Evolutionary conservation across 2,888 invertebrate species (phyloP), one percentile per base, ranked within the genome.

Genomic region (Didymodactylos carnosus): DNA sequence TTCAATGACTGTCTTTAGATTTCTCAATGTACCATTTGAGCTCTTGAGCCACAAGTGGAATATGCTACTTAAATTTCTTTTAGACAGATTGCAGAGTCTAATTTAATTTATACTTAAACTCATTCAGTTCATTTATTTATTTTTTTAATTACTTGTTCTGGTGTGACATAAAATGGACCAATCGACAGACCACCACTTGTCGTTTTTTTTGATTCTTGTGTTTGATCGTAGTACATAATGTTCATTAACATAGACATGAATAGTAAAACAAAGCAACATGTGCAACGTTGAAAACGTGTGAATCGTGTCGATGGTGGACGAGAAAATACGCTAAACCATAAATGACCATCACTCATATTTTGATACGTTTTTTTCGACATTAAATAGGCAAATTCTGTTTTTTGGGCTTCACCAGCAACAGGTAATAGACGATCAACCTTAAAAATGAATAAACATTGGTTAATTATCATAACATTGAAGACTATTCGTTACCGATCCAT

Each of bases 261-360:
- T 25, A 86, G 80, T 75, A 86, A 79, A 49, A 84, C 81, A 71
- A 86, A 80, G 76, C 85, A 85, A 76, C 84, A 84, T 23, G 84
- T 83, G 10, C 85, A 82, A 13, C 86, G 80, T 78, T 85, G 84
- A 14, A 80, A 75, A 77, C 79, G 39, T 1, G 85, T 84, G 78
- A 85, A 86, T 27, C 85, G 80, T 71, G 83, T 84, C 70, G 82
- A 79, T 0, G 84, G 83, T 6, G 86, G 85, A 29, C 86, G 79
- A 43, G 83, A 81, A 75, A 86, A 82, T 10, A 86, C 83, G 1
- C 85, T 85, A 78, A 86, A 85, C 86, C 86, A 86, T 53, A 86
- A 79, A 78, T 86, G 86, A 6, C 83, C 84, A 76, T 86, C 86
- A 23, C 81, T 80, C 5, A 86, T 78, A 72, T 84, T 82, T 77